A percentile compares a stretch with the other conserved stretches of the same genome.
phyloP scores from a whole-genome alignment of 2,888 invertebrate genomes.

The Polydrusus tereticollis region DNA sequence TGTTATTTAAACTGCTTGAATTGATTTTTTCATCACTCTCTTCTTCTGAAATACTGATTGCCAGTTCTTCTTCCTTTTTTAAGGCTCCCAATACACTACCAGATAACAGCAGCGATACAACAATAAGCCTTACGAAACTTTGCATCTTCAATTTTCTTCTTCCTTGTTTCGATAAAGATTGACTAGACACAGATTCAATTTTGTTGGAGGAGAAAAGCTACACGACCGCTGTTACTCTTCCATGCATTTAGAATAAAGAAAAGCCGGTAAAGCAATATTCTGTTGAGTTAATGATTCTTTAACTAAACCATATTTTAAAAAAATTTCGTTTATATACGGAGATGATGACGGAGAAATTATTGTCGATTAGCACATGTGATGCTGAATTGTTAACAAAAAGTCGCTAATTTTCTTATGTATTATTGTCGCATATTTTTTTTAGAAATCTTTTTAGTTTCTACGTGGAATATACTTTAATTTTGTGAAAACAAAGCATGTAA shows the following conservation, averaged over 20 bases:
- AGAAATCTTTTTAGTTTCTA: not conserved
- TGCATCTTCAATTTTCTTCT: not conserved
- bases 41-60: not conserved
- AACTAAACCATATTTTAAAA: not conserved
- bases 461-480: not conserved
- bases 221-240: not conserved
- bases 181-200: no score
- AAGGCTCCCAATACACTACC: no score
- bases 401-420: slow-evolving; percentile 30
- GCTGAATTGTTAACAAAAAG: slow-evolving; percentile 12
- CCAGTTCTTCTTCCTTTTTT: slow-evolving; percentile 1
- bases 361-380: slow-evolving; percentile 35
- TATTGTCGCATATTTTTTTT: not conserved
- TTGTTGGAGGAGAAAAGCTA: no score
- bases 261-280: not conserved
- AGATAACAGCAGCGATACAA: not conserved
- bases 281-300: slow-evolving; percentile 5
- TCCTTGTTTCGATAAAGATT: not conserved
- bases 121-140: no score
- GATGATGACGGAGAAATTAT: slow-evolving; percentile 3
- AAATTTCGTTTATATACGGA: not conserved
- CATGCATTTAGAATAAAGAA: not conserved
- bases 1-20: not conserved
- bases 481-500: not conserved
- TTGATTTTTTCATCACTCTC: not conserved